Base-by-base conservation (phyloP, 2,797 vertebrate species). In the Periparus ater region DNA sequence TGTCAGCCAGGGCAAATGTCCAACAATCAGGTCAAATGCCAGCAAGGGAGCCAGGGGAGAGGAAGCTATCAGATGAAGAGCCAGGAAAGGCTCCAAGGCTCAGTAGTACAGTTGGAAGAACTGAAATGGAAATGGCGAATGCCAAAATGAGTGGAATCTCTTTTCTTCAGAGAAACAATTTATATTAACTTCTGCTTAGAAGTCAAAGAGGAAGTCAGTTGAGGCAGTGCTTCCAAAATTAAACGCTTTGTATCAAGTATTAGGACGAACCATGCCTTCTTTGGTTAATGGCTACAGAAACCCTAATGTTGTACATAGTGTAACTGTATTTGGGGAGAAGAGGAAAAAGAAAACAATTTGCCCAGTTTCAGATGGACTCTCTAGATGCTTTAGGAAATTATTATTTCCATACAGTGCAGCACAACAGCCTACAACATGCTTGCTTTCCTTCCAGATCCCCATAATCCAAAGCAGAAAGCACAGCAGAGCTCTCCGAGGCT, bases 21-120 rank as follows among this genome's bases (percentile, higher is more conserved):
- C 95, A 96, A 45, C 73, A 88, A 75, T 53, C 73, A 79, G 76
- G 76, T 73, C 0, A 12, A 85, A 85, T 57, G 83, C 87, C 96
- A 95, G 95, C 90, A 92, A 93, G 63, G 45, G 76, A 94, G 70
- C 70, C 0, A 61, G 36, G 26, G 44, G 60, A 89, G 76, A 93
- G 92, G 88, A 94, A 95, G 77, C 91, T 88, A 95, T 94, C 85
- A 63, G 80, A 88, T 71, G 67, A 78, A 80, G 73, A 79, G 95
- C 88, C 91, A 96, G 85, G 30, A 91, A 91, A 93, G 58, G 34
- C 74, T 96, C 89, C 67, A 88, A 86, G 70, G 66, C 94, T 91
- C 83, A 78, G 22, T 0, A 90, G 63, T 51, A 66, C 66, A 54
- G 29, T 21, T 93, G 80, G 71, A 95, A 95, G 85, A 90, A 84